Percentiles rank a stretch among this genome's conserved stretches.
Evolutionary conservation across 2,797 vertebrate genomes (phyloP).

Genomic region (Myotis planiceps): DNA sequence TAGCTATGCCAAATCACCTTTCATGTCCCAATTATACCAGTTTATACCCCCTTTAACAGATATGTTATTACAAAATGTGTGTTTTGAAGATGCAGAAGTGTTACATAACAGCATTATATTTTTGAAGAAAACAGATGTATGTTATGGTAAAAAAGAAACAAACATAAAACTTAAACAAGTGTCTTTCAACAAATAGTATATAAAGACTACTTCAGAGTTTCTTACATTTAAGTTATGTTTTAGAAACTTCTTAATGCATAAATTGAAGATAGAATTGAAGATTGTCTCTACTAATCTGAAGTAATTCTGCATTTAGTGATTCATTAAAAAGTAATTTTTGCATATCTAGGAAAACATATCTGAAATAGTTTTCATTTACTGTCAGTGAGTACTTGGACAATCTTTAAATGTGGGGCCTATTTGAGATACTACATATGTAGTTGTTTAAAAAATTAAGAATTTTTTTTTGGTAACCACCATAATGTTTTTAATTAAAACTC

Average conservation of each 20-base stretch:
- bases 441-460: slow-evolving; percentile 58
- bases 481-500: slow-evolving; percentile 59
- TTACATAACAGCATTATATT: background rate
- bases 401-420: slow-evolving; percentile 51
- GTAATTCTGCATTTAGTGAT: slow-evolving; percentile 40
- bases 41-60: background rate
- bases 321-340: slow-evolving; percentile 57
- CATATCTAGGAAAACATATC: background rate
- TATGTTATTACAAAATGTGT: background rate
- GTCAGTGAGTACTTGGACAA: background rate
- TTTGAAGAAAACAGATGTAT: slow-evolving; percentile 28
- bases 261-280: background rate
- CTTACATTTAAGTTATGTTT: background rate
- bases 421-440: slow-evolving; percentile 49
- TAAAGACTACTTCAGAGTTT: slow-evolving; percentile 10
- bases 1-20: background rate
- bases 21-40: background rate
- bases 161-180: background rate
- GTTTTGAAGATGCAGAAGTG: background rate
- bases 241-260: slow-evolving; percentile 13
- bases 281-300: slow-evolving; percentile 37
- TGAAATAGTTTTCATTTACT: slow-evolving; percentile 48
- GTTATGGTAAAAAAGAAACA: background rate
- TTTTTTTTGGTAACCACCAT: slow-evolving; percentile 31
- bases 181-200: background rate